A percentile compares a stretch with the other conserved stretches of the same genome.
phyloP scores from a whole-genome alignment of 1,140 invertebrate genomes.

The Harpegnathos saltator region DNA sequence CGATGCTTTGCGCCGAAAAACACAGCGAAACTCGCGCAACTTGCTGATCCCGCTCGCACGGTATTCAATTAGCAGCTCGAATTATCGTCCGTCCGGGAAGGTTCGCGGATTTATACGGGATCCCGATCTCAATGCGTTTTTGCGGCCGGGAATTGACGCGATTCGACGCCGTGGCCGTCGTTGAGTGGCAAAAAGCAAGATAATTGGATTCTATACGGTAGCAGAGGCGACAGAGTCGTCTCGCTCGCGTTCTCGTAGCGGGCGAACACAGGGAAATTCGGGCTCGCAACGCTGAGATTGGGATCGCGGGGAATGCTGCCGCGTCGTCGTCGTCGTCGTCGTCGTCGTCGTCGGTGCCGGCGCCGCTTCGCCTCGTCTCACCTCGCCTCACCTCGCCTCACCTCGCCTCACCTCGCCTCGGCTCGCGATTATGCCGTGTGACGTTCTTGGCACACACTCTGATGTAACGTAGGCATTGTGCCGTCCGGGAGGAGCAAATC shows the following conservation, averaged over 20 bases:
- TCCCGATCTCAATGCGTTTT: constrained; percentile 26
- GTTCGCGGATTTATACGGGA: constrained; percentile 20
- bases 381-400: no score
- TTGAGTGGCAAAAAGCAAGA: constrained; percentile 38
- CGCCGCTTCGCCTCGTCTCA: no score
- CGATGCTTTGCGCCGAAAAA: not conserved
- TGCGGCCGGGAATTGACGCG: constrained; percentile 47
- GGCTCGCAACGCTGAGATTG: not conserved
- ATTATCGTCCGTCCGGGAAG: constrained; percentile 9
- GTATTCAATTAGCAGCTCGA: constrained; percentile 37
- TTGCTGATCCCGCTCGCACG: constrained; percentile 14
- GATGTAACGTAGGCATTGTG: constrained; percentile 13
- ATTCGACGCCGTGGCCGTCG: not conserved
- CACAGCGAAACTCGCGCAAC: not conserved
- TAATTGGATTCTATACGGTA: constrained; percentile 52
- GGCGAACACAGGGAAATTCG: constrained; percentile 13
- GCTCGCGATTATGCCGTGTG: constrained; percentile 9
- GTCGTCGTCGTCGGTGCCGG: no score
- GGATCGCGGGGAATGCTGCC: not conserved
- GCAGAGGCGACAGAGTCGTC: constrained; percentile 5
- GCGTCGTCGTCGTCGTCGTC: no score
- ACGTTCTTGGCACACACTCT: constrained; percentile 9
- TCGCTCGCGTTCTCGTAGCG: not conserved
- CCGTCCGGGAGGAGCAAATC: constrained; percentile 24
- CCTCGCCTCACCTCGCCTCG: constrained; percentile 21